Evolutionary conservation across 2,888 invertebrate genomes (phyloP).

Genomic region (Acronicta alni): DNA sequence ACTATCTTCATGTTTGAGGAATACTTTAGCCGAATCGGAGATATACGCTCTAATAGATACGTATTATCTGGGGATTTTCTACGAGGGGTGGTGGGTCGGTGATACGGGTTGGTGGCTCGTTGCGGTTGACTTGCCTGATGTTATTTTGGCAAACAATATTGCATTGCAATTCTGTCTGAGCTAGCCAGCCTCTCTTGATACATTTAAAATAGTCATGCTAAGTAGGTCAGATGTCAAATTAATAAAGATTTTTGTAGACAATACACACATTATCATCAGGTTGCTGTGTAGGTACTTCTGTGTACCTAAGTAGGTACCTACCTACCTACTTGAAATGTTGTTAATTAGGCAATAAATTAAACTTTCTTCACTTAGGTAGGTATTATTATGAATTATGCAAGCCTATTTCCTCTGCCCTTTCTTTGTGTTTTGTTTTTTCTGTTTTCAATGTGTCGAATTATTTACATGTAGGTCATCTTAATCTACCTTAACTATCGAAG

Average conservation of each 20-base stretch:
- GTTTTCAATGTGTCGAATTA: too few species aligned
- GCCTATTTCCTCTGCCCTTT: too few species aligned
- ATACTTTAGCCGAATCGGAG: constrained; percentile 87
- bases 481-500: too few species aligned
- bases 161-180: constrained; percentile 65
- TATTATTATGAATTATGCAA: too few species aligned
- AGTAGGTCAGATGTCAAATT: constrained; percentile 50
- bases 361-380: too few species aligned
- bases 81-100: constrained; percentile 73
- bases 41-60: constrained; percentile 87
- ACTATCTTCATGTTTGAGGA: constrained; percentile 88
- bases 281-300: constrained; percentile 7
- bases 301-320: too few species aligned
- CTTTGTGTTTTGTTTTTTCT: too few species aligned
- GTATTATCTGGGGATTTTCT: constrained; percentile 85
- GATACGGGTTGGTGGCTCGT: constrained; percentile 67
- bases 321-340: not conserved
- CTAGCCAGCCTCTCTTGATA: constrained; percentile 47
- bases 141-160: constrained; percentile 74
- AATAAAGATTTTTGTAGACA: constrained; percentile 43
- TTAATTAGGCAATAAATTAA: too few species aligned
- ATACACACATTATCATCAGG: constrained; percentile 36
- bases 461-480: too few species aligned
- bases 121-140: constrained; percentile 71
- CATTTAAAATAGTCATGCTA: constrained; percentile 42